Evolutionary conservation across 1,140 invertebrate genomes (phyloP).

Genomic region (Drosophila ananassae): DNA sequence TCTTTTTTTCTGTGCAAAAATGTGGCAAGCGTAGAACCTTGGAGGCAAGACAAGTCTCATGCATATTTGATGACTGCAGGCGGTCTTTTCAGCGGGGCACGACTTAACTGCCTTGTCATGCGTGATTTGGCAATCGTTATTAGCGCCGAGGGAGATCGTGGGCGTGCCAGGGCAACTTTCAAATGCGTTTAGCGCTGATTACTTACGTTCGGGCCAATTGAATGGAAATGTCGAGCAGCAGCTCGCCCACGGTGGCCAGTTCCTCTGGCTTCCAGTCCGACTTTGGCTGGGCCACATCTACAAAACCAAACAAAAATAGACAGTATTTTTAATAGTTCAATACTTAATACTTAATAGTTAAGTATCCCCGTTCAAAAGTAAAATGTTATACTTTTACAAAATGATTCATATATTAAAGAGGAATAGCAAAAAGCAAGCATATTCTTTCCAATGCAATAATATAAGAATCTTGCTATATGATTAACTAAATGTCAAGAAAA

Average conservation of each 20-base stretch:
- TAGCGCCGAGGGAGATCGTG: slow-evolving; percentile 51
- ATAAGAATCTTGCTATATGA: too few relatives aligned
- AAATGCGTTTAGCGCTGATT: slow-evolving; percentile 61
- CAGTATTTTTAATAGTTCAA: too few relatives aligned
- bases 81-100: slow-evolving; percentile 27
- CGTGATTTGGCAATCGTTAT: slow-evolving; percentile 65
- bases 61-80: slow-evolving; percentile 64
- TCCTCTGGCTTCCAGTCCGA: slow-evolving; percentile 91
- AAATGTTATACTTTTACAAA: too few relatives aligned
- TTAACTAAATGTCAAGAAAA: neutral
- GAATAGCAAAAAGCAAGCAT: too few relatives aligned
- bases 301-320: neutral
- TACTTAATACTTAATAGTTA: neutral
- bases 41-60: slow-evolving; percentile 49
- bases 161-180: slow-evolving; percentile 70
- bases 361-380: neutral
- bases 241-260: slow-evolving; percentile 92
- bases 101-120: slow-evolving; percentile 58
- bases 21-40: slow-evolving; percentile 55
- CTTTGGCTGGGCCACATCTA: slow-evolving; percentile 91
- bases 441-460: too few relatives aligned
- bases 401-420: too few relatives aligned
- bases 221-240: slow-evolving; percentile 93
- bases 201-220: slow-evolving; percentile 94
- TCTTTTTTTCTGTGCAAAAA: slow-evolving; percentile 8